Base-by-base conservation (phyloP, 2,797 vertebrate species). In the Balearica regulorum region DNA sequence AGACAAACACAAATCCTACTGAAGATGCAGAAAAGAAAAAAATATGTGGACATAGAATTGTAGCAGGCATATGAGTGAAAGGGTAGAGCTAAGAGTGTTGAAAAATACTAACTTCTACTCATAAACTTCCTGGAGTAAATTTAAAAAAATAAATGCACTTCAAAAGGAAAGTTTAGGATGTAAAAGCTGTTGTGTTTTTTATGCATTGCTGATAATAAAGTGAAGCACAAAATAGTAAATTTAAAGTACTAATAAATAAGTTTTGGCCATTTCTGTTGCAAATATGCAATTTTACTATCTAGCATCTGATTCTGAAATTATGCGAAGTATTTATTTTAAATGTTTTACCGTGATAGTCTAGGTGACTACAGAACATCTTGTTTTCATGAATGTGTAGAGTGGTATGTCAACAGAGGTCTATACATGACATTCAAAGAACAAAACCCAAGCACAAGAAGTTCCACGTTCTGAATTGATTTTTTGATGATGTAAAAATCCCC, bases 251-350 rank as follows among this genome's bases (percentile, higher is more conserved):
- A 16, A 58, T 86, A 51, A 69, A 57, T 12, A 65, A 13, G 11
- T 37, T 39, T 77, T 43, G 26, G 25, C 77, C 14, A 35, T 91
- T 93, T 83, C 69, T 62, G 8, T 53, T 86, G 58, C 55, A 81
- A 79, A 62, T 39, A 55, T 49, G 7, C 11, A 60, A 0, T 71
- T 92, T 88, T 69, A 58, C 61, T 81, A 33, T 65, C 41, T 77
- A 88, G 95, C 95, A 97, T 97, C 96, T 97, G 96, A 93, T 97
- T 97, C 94, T 97, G 90, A 97, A 97, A 97, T 97, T 92, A 90
- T 13, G 35, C 83, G 43, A 94, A 93, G 80, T 82, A 95, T 93
- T 97, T 98, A 91, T 96, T 95, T 96, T 91, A 96, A 97, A 97
- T 87, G 69, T 94, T 96, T 97, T 90, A 88, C 96, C 87, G 75